Evolutionary conservation across 2,113 vertebrate species (phyloP).

Genomic region (Lutjanus erythropterus): DNA sequence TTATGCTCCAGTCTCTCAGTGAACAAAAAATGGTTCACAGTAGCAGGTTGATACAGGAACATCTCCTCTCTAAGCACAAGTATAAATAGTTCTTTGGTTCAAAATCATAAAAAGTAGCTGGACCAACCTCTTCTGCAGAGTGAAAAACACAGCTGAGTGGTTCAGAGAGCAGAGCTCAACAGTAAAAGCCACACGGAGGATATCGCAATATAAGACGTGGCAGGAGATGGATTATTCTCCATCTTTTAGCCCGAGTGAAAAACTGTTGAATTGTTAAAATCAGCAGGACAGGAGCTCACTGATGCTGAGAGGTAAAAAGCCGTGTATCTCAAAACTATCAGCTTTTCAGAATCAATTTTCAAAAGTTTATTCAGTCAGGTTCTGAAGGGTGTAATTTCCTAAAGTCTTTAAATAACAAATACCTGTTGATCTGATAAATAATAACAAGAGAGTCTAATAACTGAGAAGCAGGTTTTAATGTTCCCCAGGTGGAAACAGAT

Average conservation of each 20-base stretch:
- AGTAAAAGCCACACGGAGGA: constrained; percentile 15
- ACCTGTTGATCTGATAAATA: not conserved
- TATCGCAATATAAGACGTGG: too few species aligned
- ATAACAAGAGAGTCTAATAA: not conserved
- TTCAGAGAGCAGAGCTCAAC: not conserved
- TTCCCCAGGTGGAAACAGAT: constrained; percentile 26
- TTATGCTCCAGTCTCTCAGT: not conserved
- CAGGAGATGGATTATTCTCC: not conserved
- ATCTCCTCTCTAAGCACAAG: not conserved
- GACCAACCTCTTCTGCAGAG: not conserved
- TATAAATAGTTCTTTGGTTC: not conserved
- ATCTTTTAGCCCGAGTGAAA: constrained; percentile 13
- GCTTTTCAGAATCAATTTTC: not conserved
- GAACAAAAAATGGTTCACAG: not conserved
- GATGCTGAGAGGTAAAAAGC: not conserved
- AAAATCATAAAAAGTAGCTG: not conserved
- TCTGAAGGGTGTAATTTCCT: not conserved
- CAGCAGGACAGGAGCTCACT: not conserved
- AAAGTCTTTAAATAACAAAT: not conserved
- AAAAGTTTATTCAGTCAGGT: not conserved
- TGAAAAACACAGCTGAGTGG: constrained; percentile 4
- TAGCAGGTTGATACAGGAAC: not conserved
- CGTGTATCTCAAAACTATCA: constrained; percentile 9
- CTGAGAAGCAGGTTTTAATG: constrained; percentile 8
- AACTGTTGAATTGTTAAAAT: constrained; percentile 21